Base-by-base conservation (phyloP, 2,888 invertebrate species). In the Sphecodes monilicornis region DNA sequence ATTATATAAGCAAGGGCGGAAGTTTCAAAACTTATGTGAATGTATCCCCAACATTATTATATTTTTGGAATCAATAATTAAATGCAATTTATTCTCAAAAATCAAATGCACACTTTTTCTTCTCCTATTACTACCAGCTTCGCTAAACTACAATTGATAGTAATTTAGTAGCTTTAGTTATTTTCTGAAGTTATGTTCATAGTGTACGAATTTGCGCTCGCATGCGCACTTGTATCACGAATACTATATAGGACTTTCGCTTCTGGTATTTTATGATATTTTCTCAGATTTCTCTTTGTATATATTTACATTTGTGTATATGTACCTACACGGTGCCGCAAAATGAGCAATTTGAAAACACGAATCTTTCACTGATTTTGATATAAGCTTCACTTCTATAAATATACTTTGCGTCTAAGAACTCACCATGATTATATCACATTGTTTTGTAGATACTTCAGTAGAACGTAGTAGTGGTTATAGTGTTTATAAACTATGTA, bases 31-130 rank as follows among this genome's bases (percentile, higher is more conserved):
- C n/a, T 50, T 22, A 50, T 54, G n/a, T 54, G n/a, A 54, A n/a
- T n/a, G n/a, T 10, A 3, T n/a, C 10, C 22, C 11, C n/a, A 54
- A 11, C n/a, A n/a, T 54, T 54, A 54, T 54, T 54, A 54, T 54
- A n/a, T n/a, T 54, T 54, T n/a, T 54, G 10, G 3, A 10, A 54
- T n/a, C n/a, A n/a, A 54, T 54, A n/a, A 54, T 54, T 54, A n/a
- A 54, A 54, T n/a, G 54, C 54, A 54, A 54, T 54, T 54, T 54
- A 54, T 54, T 54, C n/a, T n/a, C 10, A 54, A 54, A 54, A 54
- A n/a, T n/a, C 3, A n/a, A n/a, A 54, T 3, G 10, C 11, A 54
- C 54, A n/a, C n/a, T 54, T n/a, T 11, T 11, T 10, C 50, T 3
- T 54, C 10, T 3, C 11, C 1, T 54, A 3, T n/a, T 54, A 54